Conservation (phyloP, 2,888 invertebrate genomes). For the Gymnocheta viridis region DNA sequence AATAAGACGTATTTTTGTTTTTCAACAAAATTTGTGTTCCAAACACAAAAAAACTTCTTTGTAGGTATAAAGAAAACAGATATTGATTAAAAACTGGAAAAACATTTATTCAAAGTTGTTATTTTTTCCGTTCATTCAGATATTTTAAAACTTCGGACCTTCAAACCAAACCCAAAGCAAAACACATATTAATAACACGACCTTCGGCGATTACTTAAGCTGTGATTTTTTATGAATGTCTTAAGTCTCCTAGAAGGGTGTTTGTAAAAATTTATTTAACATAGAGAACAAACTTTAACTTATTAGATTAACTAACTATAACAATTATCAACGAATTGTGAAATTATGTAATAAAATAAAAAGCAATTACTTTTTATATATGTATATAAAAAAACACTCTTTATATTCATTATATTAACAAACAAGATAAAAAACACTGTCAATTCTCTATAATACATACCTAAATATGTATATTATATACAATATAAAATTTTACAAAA, state of each 20-base stretch:
- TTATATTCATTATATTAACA: conserved; percentile 6
- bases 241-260: conserved; percentile 39
- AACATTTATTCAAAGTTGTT: neutral
- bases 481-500: conserved; percentile 33
- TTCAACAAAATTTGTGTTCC: no score
- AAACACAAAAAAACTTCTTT: no score
- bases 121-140: neutral
- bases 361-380: conserved; percentile 58
- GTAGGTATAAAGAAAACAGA: no score
- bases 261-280: conserved; percentile 20
- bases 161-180: neutral
- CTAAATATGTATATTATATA: neutral
- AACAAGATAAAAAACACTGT: conserved; percentile 46
- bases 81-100: neutral
- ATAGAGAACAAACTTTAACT: conserved; percentile 8
- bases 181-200: conserved; percentile 18
- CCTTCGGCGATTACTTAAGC: conserved; percentile 47
- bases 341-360: conserved; percentile 54
- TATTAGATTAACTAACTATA: conserved; percentile 20
- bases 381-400: neutral
- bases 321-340: conserved; percentile 71
- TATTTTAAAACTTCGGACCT: neutral
- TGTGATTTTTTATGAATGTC: conserved; percentile 58
- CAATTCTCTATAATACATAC: conserved; percentile 43
- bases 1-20: no score